Evolutionary conservation across 1,140 invertebrate genomes (phyloP).

Genomic region (Drosophila chauvacae): DNA sequence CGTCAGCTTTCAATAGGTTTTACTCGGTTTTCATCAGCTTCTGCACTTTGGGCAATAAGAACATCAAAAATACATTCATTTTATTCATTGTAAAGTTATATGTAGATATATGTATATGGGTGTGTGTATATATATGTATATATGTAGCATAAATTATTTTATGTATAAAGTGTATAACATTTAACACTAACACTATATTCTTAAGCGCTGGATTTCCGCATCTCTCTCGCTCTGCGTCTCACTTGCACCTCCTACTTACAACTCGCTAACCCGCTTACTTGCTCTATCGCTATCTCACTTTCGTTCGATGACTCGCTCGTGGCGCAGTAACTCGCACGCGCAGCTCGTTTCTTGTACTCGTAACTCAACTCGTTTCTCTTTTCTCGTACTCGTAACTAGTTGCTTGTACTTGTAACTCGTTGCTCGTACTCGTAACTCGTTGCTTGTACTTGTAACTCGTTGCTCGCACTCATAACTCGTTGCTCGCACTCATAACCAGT

Average conservation of each 20-base stretch:
- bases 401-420: background rate
- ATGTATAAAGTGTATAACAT: slow-evolving; percentile 50
- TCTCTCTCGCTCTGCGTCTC: slow-evolving; percentile 27
- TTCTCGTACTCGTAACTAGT: too few relatives aligned
- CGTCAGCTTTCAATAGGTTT: slow-evolving; percentile 8
- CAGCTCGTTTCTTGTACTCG: too few relatives aligned
- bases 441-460: too few relatives aligned
- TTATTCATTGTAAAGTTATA: slow-evolving; percentile 50
- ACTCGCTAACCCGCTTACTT: background rate
- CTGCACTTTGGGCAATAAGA: slow-evolving; percentile 47
- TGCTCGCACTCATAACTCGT: background rate
- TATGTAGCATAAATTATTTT: slow-evolving; percentile 50
- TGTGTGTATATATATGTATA: background rate
- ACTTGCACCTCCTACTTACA: slow-evolving; percentile 5
- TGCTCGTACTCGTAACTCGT: background rate
- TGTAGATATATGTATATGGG: slow-evolving; percentile 30
- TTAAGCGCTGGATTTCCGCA: slow-evolving; percentile 29
- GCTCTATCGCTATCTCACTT: slow-evolving; percentile 19
- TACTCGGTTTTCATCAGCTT: slow-evolving; percentile 16
- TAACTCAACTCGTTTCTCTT: background rate
- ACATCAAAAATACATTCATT: slow-evolving; percentile 56
- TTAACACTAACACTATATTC: slow-evolving; percentile 47
- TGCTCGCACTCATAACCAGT: slow-evolving; percentile 2
- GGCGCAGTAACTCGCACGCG: background rate
- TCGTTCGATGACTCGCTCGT: slow-evolving; percentile 13